These are phyloP conservation scores for Stenotaenia linearis DNA, from an alignment of 2,888 invertebrate genomes.

Conservation along the genomic window DNA sequence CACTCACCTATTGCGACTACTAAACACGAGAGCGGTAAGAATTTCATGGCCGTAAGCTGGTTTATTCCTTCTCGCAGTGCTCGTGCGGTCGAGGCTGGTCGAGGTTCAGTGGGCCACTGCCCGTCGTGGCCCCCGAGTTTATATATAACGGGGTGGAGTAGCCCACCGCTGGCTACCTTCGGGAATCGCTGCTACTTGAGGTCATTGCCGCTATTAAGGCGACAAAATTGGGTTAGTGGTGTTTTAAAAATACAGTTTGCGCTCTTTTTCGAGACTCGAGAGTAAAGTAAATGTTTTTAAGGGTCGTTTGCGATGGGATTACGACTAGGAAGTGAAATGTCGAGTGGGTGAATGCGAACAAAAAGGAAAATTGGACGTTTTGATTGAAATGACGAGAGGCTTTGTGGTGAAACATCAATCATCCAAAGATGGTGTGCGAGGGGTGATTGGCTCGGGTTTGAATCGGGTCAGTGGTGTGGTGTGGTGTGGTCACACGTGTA, in stretches of 20 bases:
- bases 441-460: background rate
- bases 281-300: no score
- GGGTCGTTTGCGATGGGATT: no score
- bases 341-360: background rate
- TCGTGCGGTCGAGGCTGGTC: background rate
- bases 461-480: background rate
- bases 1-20: background rate
- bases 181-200: background rate
- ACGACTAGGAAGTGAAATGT: background rate
- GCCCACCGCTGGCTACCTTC: background rate
- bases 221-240: constrained; percentile 22
- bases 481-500: background rate
- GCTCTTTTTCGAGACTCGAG: background rate
- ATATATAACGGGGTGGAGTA: background rate
- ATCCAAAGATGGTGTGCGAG: background rate
- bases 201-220: background rate
- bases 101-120: constrained; percentile 11
- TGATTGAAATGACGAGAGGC: background rate
- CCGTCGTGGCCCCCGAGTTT: constrained; percentile 7
- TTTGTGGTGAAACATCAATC: background rate
- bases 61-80: background rate
- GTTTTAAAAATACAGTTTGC: background rate
- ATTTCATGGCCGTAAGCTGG: background rate
- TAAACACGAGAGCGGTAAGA: background rate
- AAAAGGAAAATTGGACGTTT: background rate